These are phyloP conservation scores for Halocynthia aurantium DNA, from an alignment of 23 tunicate genomes.

Conservation along the genomic window DNA sequence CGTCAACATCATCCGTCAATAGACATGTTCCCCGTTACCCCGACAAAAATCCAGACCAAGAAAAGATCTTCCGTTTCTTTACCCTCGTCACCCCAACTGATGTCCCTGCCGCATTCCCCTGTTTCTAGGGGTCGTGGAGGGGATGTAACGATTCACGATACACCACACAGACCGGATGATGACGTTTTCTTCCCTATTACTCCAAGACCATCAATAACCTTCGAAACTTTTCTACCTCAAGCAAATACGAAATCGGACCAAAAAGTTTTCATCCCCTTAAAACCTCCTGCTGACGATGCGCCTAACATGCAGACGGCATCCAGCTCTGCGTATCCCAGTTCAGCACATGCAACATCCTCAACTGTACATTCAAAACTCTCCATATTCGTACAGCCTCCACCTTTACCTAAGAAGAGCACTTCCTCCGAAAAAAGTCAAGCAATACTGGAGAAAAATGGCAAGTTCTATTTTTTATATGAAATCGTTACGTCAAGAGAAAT, in stretches of 20 bases:
- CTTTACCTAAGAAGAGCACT: constrained; percentile 12
- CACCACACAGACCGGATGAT: neutral
- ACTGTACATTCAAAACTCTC: neutral
- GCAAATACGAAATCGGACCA: neutral
- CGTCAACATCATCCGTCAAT: constrained; percentile 75
- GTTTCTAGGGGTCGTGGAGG: neutral
- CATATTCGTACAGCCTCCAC: neutral
- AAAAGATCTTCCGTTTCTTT: constrained; percentile 18
- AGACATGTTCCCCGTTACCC: constrained; percentile 70
- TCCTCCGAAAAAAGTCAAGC: neutral
- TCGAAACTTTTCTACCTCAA: constrained; percentile 4
- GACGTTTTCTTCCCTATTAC: constrained; percentile 3
- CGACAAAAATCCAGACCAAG: constrained; percentile 3
- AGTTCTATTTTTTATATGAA: no score
- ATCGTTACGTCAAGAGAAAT: no score
- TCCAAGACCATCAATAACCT: neutral
- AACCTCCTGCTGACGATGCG: constrained; percentile 22
- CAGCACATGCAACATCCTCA: neutral
- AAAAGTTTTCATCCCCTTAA: constrained; percentile 10
- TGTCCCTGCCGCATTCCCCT: neutral
- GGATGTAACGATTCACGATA: neutral
- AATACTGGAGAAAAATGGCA: no score
- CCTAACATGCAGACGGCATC: neutral
- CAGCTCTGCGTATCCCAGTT: neutral
- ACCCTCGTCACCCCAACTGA: constrained; percentile 17